Conservation (phyloP, 1,140 invertebrate genomes). For the Bombus difficillimus region DNA sequence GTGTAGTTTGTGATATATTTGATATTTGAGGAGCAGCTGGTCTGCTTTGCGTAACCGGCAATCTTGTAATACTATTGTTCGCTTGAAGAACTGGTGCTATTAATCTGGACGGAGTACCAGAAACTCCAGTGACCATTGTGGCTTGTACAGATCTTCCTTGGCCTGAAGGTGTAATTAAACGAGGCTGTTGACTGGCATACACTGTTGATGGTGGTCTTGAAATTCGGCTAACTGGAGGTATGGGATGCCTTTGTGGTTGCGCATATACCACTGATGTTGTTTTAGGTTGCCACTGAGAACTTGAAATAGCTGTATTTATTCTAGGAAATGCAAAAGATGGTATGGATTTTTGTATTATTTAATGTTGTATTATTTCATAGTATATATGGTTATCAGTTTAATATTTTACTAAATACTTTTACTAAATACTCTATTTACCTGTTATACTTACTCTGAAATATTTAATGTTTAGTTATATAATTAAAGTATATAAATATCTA, state of each 20-base stretch:
- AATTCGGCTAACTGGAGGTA: slow-evolving; percentile 75
- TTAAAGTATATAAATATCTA: neutral
- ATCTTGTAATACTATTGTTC: slow-evolving; percentile 73
- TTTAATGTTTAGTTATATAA: neutral
- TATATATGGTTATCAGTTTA: neutral
- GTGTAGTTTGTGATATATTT: slow-evolving; percentile 69
- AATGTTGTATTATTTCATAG: too few species aligned
- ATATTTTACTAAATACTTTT: neutral
- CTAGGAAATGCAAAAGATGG: slow-evolving; percentile 54
- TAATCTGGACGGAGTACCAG: slow-evolving; percentile 75
- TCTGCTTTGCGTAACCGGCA: slow-evolving; percentile 74
- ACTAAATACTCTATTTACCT: neutral
- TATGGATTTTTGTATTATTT: neutral
- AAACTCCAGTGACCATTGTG: slow-evolving; percentile 77
- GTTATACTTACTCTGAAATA: neutral
- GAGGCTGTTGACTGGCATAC: slow-evolving; percentile 73
- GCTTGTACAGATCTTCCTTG: slow-evolving; percentile 78
- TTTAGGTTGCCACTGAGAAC: slow-evolving; percentile 78
- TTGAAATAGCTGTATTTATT: slow-evolving; percentile 73
- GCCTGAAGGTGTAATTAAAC: slow-evolving; percentile 65
- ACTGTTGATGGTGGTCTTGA: slow-evolving; percentile 68
- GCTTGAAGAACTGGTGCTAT: slow-evolving; percentile 78
- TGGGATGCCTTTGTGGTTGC: slow-evolving; percentile 75
- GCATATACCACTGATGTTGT: slow-evolving; percentile 77
- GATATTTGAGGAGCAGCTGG: slow-evolving; percentile 71